Base-by-base conservation (phyloP, 2,888 invertebrate genomes). In the Pimpla rufipes region DNA sequence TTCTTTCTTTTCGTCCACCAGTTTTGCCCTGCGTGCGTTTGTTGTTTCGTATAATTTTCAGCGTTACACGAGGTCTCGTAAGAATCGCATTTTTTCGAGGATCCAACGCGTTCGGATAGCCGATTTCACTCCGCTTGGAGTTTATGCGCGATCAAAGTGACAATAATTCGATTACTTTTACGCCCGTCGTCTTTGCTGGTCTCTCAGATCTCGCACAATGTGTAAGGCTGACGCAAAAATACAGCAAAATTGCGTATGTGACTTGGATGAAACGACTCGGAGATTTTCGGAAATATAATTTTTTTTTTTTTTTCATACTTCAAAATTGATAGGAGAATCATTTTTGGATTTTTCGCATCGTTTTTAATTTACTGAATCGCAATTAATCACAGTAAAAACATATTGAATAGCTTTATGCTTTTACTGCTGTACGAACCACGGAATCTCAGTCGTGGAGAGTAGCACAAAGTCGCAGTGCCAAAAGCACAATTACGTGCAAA, bases 21-120 rank as follows among this genome's bases (percentile, higher is more conserved):
- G 67, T 55, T 76, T 71, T 37, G 50, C 59, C 59, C 37, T 50
- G 13, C 73, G 68, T 29, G 29, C 55, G 77, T 74, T 81, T 81
- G 59, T 80, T 83, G 77, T 81, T 84, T 81, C 80, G 40, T 62
- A 57, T 75, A 79, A 85, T 81, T 85, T 83, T 57, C 79, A 57
- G 79, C 79, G 80, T 85, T 78, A 68, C 80, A 73, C 52, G 35
- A 23, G 11, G 16, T 40, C 16, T 18, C 45, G 50, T 57, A 66
- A 76, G n/a, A 37, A 81, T 67, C 29, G 57, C 8, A 35, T 35
- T 59, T 42, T 59, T 59, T 10, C 3, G 35, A 29, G 7, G 23
- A 1, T 23, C 11, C 55, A 11, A 10, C 23, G 13, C 10, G 21
- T 21, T 21, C 10, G 11, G 23, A 52, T 55, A 2, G 11, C 4